Base-by-base conservation (phyloP, 2,113 vertebrate genomes). In the Sisor rabdophorus region DNA sequence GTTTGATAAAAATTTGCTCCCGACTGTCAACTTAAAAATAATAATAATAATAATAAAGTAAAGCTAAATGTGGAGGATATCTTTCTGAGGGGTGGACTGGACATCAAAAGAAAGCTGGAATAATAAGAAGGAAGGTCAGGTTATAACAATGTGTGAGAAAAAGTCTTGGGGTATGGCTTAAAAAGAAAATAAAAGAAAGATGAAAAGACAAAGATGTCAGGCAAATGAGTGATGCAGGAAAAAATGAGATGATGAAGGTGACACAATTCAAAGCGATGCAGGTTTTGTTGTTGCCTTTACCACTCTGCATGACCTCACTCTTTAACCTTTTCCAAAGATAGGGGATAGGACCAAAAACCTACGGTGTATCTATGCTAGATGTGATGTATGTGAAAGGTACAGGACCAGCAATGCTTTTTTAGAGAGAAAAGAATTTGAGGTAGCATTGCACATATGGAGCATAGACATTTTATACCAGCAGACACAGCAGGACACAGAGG, bases 401-500 rank as follows among this genome's bases (percentile, higher is more conserved):
- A 70, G 75, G 55, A 61, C 64, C 52, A 75, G 75, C 44, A 59
- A 69, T 22, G 44, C 64, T 70, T 60, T 24, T 73, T n/a, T 74
- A 69, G 63, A 74, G 26, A 32, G 24, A 58, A 70, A 82, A 76
- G 77, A 79, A 79, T 81, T 74, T 84, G 74, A 77, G 79, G 79
- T 64, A 65, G 20, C 47, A 76, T 59, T 54, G 70, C 79, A 84
- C 79, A 77, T 75, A 83, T 83, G 82, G 82, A 60, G 59, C 36
- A 50, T 24, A 48, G 76, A 79, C 69, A 83, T 52, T 77, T 77
- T 79, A 83, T 65, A 80, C 68, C 69, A 73, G 63, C 28, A 44
- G 44, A 54, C 79, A 79, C 82, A 81, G 82, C 69, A 55, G 79
- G 82, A 78, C 59, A 67, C 68, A 81, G 83, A 65, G 59, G 73